Base-by-base conservation (phyloP, 2,113 vertebrate genomes). In the Laterallus jamaicensis region DNA sequence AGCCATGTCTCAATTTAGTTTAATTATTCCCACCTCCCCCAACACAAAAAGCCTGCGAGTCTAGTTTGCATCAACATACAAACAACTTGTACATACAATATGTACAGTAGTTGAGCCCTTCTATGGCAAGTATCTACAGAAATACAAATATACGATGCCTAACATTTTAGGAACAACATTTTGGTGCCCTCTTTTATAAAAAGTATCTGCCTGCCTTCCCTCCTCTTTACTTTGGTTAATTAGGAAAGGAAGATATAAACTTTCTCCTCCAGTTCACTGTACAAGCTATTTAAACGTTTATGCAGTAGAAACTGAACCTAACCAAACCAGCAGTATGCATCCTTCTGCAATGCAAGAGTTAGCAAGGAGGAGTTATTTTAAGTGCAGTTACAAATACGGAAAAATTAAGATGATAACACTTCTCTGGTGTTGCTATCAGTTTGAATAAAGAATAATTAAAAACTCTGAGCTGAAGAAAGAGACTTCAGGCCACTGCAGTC, bases 131-230 rank as follows among this genome's bases (percentile, higher is more conserved):
- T 93, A 96, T 70, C 90, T 94, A 84, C 54, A 96, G 88, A 93
- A 95, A 96, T 96, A 94, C 79, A 96, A 96, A 93, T 86, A 93
- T 25, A 97, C 0, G 81, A 88, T 66, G 83, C 96, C 96, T 96
- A 97, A 93, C 66, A 95, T 95, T 96, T 96, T 96, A 96, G 93
- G 93, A 97, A 97, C 42, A 92, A 95, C 88, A 88, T 93, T 94
- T 96, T 89, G 28, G 63, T 82, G 88, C 74, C 93, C 50, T 96
- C 96, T 97, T 97, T 96, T 96, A 97, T 96, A 94, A 97, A 96
- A 96, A 96, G 93, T 76, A 96, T 95, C 77, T 71, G 67, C 91
- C 83, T 83, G 47, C 89, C 89, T 95, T 92, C 93, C 87, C 88
- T 90, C 69, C 95, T 91, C 69, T 90, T 47, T 81, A 84, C 69